phyloP scores from a whole-genome alignment of 2,797 vertebrate species.

The Coluber constrictor region DNA sequence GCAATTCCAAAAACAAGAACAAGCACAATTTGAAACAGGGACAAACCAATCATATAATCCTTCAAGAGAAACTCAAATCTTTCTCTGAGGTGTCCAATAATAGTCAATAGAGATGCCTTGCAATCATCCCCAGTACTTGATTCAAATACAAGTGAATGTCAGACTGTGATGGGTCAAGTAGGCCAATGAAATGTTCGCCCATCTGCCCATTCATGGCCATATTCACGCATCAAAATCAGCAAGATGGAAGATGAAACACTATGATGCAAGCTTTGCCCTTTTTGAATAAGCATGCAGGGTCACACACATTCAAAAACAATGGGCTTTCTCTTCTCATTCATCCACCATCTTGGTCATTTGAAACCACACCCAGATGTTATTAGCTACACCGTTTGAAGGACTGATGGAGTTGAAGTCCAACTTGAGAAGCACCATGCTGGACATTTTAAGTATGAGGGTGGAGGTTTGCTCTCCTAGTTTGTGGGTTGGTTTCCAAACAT shows the following conservation, averaged over 20 bases:
- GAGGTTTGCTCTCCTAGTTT: too few species aligned
- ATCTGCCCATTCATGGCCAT: not conserved
- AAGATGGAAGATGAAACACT: not conserved
- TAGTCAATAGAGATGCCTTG: not conserved
- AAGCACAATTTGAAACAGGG: not conserved
- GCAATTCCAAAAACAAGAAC: not conserved
- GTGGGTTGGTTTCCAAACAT: too few species aligned
- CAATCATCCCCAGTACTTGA: not conserved
- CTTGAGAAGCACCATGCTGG: not conserved
- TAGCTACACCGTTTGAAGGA: not conserved
- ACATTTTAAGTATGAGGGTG: not conserved
- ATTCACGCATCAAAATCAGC: not conserved
- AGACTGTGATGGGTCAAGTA: not conserved
- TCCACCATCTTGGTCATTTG: not conserved
- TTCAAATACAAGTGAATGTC: not conserved
- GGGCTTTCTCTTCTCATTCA: not conserved
- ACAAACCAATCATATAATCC: not conserved
- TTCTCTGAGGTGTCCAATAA: not conserved
- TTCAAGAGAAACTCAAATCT: not conserved
- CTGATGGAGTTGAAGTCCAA: not conserved
- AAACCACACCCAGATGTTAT: not conserved
- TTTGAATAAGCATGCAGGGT: not conserved
- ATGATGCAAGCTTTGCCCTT: not conserved
- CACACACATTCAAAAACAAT: not conserved
- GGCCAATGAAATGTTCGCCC: not conserved